Base-by-base conservation (phyloP, 2,113 vertebrate genomes). In the Entelurus aequoreus region DNA sequence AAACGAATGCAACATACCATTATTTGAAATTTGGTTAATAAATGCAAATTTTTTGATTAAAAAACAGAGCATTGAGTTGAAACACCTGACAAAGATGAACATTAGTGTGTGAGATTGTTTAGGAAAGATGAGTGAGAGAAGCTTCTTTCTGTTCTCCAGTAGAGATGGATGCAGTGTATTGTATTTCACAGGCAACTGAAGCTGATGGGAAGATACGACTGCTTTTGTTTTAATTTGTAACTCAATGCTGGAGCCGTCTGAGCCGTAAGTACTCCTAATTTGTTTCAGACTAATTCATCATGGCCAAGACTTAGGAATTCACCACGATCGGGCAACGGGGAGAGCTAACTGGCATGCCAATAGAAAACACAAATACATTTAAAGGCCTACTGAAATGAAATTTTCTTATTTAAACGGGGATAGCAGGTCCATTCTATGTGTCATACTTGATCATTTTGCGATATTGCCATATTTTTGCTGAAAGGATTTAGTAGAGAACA, bases 181-280 rank as follows among this genome's bases (percentile, higher is more conserved):
- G 80, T 71, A 68, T 89, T 86, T 87, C 87, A 87, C 74, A 79
- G 80, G 71, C 80, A 86, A 82, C 66, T 63, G 60, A 71, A 78
- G 71, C 77, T 81, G 87, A 88, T 89, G 73, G 65, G 66, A 53
- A 78, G 86, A 89, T 89, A 89, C 54, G 48, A 69, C 65, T 78
- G 77, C 80, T 84, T 87, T 88, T 88, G 86, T 88, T 88, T 89
- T 86, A 87, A 87, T 88, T 85, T 86, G 84, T 85, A 89, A 89
- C 80, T 69, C 77, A 69, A 89, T 69, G 76, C 86, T 79, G 83
- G 83, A 87, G 87, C 84, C 83, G 78, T 84, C 81, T 85, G 80
- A 86, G 79, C 81, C 83, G 72, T 76, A 83, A 87, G 86, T 84
- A 79, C 83, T 63, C 77, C 72, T 82, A 78, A 81, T 84, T 84